Conservation (phyloP, 2,888 invertebrate genomes). For the Lasioglossum villosulum region DNA sequence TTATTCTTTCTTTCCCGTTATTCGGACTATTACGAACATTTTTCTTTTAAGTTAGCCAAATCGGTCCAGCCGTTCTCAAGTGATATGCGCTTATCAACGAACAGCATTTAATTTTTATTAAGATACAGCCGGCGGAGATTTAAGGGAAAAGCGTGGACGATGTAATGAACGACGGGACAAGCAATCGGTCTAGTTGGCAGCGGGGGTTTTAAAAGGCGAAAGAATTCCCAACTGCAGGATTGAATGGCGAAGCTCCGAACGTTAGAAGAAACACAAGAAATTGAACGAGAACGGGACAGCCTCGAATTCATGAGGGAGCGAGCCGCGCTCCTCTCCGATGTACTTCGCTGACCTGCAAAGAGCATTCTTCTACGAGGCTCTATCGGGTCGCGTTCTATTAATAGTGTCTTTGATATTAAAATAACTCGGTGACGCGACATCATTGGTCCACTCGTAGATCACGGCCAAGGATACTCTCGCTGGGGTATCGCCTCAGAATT, state of each 20-base stretch:
- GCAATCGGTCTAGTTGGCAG: neutral
- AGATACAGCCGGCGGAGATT: neutral
- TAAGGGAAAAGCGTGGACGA: too few species aligned
- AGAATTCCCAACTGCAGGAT: neutral
- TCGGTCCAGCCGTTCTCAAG: too few species aligned
- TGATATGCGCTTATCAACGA: too few species aligned
- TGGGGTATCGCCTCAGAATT: slow-evolving; percentile 27
- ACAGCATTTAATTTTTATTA: too few species aligned
- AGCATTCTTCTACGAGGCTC: slow-evolving; percentile 55
- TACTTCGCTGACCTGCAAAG: slow-evolving; percentile 44
- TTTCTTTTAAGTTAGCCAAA: too few species aligned
- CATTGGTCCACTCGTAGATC: slow-evolving; percentile 59
- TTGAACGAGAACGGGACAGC: neutral
- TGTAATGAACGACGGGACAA: neutral
- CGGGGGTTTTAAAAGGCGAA: neutral
- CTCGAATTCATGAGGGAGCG: slow-evolving; percentile 8
- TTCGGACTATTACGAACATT: too few species aligned
- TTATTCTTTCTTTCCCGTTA: too few species aligned
- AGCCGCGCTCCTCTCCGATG: slow-evolving; percentile 8
- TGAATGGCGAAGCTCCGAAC: neutral
- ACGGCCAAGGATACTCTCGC: slow-evolving; percentile 62
- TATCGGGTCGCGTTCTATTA: slow-evolving; percentile 63
- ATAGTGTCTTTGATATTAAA: slow-evolving; percentile 71
- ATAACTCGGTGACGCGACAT: slow-evolving; percentile 60
- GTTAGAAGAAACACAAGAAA: neutral